Evolutionary conservation across 1,140 invertebrate genomes (phyloP), one percentile per base, ranked within the genome.

Genomic region (Cyclargus thomasi): DNA sequence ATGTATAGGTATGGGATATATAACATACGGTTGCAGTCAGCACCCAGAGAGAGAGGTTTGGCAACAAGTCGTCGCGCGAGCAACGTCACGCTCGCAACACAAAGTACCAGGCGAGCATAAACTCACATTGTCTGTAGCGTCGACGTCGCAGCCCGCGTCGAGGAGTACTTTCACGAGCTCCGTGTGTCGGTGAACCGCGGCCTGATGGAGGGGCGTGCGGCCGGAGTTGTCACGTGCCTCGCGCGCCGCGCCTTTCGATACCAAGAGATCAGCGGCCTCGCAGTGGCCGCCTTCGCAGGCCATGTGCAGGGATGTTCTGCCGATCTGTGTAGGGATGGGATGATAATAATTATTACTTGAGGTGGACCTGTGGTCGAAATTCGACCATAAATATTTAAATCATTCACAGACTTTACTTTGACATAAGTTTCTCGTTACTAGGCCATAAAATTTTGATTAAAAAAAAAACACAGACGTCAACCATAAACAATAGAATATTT

Each of bases 121-220:
- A 74, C 78, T 82, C 64, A 90, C 87, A 53, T 83, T 84, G 55
- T 90, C 87, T 3, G 77, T 78, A 7, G 85, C 79, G 74, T 95
- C 93, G 0, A 93, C 92, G 65, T 93, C 90, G 39, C 92, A 92
- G 18, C 92, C 92, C 8, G 87, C 80, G 64, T 93, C 92, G 20
- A 95, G 79, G 16, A 98, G 90, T 55, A 95, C 88, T 71, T 93
- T 92, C 29, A 96, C 96, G 21, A 97, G 92, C 53, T 92, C 92
- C 1, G 94, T 93, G 79, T 97, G 94, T 77, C 95, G 93, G 77
- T 96, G 95, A 73, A 95, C 93, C 16, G 96, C 95, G 16, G 96
- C 95, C 18, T 95, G 88, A 82, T 97, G 96, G 14, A 98, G 90
- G 0, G 96, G 94, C 0, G 95, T 95, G 74, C 96, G 95, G 16